Base-by-base conservation (phyloP, 2,888 invertebrate genomes). In the Sicus ferrugineus region DNA sequence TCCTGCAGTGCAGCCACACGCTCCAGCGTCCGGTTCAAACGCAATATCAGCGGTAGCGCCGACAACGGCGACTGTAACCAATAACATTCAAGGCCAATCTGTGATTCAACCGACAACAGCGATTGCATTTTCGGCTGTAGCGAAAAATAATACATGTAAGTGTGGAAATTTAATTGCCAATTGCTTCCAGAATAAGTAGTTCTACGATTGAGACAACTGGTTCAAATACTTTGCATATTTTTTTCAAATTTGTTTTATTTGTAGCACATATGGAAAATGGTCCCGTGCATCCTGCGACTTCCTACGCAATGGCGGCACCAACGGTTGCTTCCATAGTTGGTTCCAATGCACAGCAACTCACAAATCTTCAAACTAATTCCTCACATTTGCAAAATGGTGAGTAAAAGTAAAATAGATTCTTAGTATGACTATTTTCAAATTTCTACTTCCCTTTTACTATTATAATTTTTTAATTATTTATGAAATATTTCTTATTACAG, bases 81-180 rank as follows among this genome's bases (percentile, higher is more conserved):
- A 74, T 68, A 80, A 78, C 81, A 80, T 83, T 82, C 84, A 84
- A 83, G 81, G 81, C 79, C 84, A 82, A 83, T 81, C 84, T 84
- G 84, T 84, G 82, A 85, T 85, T 81, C 84, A 83, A 81, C 78
- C 84, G 73, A 83, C 82, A 76, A 81, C 85, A 79, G 82, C 84
- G 79, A 84, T 85, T 81, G 85, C 85, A 81, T 91, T 91, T 86
- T 90, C 91, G 72, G 89, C 90, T 42, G 90, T 90, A 77, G 89
- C 90, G 75, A 87, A 86, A 82, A 85, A 86, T 79, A 86, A 83
- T 75, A 83, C 86, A 85, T 86, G 87, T 87, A 81, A 70, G 83
- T 76, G 83, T 76, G 5, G 5, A 5, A 64, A 5, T 42, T 19
- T 26, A 26, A 26, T 52, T 31, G 16, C 68, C 3, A 46, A 28